Evolutionary conservation across 2,888 invertebrate species (phyloP), one percentile per base, ranked within the genome.

Genomic region (Platycheirus rosarum): DNA sequence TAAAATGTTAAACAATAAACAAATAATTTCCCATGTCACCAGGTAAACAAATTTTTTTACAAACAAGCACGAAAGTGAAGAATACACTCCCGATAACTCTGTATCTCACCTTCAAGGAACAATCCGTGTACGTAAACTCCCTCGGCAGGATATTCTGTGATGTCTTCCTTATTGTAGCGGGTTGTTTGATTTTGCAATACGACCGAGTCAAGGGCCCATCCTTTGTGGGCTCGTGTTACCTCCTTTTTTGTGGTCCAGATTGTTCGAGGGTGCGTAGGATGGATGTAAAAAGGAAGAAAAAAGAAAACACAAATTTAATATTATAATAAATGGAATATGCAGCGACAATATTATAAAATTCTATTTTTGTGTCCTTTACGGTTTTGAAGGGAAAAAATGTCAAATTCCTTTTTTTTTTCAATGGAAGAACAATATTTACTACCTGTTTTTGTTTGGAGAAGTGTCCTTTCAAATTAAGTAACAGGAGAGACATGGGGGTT

Each of bases 141-240:
- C 91, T 98, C 98, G 0, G 94, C 93, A 0, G 98, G 98, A 0
- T 97, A 95, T 88, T 96, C 96, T 80, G 94, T 95, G 18, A 98
- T 93, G 85, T 98, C 98, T 89, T 98, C 98, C 86, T 95, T 95
- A 88, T 95, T 95, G 87, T 95, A 93, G 85, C 96, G 93, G 0
- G 97, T 97, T 86, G 98, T 97, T 84, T 96, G 94, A 91, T 98
- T 98, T 91, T 98, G 97, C 13, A 98, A 92, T 0, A 98, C 97
- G 2, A 98, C 98, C 0, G 97, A 97, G 91, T 98, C 98, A 86
- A 98, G 91, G 0, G 98, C 98, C 98, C 98, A 98, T 16, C 98
- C 98, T 91, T 97, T 97, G 90, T 98, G 97, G 55, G 97, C 97
- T 88, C 98, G 92, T 1, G 98, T 98, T 85, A 98, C 97, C 91